phyloP scores from a whole-genome alignment of 2,888 invertebrate species.

The Halocaridina rubra region DNA sequence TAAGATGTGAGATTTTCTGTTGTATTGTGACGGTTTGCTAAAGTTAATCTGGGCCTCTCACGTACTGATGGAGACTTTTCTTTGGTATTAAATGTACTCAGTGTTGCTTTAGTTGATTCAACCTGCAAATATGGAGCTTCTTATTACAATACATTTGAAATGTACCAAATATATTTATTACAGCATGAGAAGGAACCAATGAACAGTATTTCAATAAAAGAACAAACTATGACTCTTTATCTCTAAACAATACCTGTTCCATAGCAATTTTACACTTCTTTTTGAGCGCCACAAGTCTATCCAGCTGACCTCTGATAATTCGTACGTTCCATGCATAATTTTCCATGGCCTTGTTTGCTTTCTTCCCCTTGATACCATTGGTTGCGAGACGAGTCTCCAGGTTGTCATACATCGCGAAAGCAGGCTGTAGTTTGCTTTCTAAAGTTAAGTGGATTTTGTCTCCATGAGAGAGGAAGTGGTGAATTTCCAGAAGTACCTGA shows the following conservation, averaged over 20 bases:
- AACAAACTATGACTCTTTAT: too few species aligned
- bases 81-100: constrained; percentile 61
- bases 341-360: constrained; percentile 70
- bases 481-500: constrained; percentile 59
- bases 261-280: constrained; percentile 71
- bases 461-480: constrained; percentile 45
- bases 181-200: too few species aligned
- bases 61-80: constrained; percentile 61
- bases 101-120: constrained; percentile 57
- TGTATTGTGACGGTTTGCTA: constrained; percentile 57
- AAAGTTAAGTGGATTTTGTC: constrained; percentile 29
- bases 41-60: constrained; percentile 51
- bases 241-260: constrained; percentile 71
- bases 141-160: too few species aligned
- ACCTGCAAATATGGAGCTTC: constrained; percentile 47
- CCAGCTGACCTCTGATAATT: constrained; percentile 72
- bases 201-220: too few species aligned
- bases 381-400: constrained; percentile 65
- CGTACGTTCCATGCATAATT: constrained; percentile 73
- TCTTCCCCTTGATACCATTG: constrained; percentile 71
- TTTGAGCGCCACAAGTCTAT: constrained; percentile 70
- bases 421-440: constrained; percentile 61
- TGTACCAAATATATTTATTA: too few species aligned
- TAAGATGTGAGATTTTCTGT: constrained; percentile 60
- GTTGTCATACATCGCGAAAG: constrained; percentile 64